Evolutionary conservation across 1,140 invertebrate species (phyloP).

Genomic region (Drosophila ercepeae): DNA sequence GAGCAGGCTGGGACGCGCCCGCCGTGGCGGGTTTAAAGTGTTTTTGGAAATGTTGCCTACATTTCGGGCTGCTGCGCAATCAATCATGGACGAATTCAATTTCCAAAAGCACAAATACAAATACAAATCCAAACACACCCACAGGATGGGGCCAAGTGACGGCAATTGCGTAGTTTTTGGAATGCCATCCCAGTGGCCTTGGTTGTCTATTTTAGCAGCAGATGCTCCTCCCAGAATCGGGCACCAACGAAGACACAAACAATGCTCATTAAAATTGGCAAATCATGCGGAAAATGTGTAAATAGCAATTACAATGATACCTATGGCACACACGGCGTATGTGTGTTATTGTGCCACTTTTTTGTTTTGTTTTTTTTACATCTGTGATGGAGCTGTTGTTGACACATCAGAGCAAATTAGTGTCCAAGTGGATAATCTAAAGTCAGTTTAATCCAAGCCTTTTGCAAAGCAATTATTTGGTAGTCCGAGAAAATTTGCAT

Average conservation of each 20-base stretch:
- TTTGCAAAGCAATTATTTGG: neutral
- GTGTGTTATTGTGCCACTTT: constrained; percentile 16
- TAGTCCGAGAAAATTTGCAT: no score
- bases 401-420: neutral
- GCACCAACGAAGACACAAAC: constrained; percentile 63
- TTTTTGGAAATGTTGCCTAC: constrained; percentile 51
- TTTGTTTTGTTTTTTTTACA: constrained; percentile 5
- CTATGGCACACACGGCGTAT: constrained; percentile 35
- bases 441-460: neutral
- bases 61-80: constrained; percentile 64
- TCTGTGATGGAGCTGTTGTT: neutral
- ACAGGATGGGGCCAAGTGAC: constrained; percentile 9
- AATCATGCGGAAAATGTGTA: constrained; percentile 79
- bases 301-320: constrained; percentile 63
- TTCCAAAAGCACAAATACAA: constrained; percentile 47
- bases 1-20: neutral
- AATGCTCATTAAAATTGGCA: constrained; percentile 79
- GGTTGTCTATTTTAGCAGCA: constrained; percentile 57
- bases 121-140: neutral
- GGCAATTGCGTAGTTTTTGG: constrained; percentile 45
- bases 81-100: constrained; percentile 80
- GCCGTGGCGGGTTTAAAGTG: constrained; percentile 23
- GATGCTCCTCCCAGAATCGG: constrained; percentile 34
- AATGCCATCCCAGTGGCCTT: constrained; percentile 17
- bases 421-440: neutral